These are phyloP conservation scores for Anastrepha obliqua DNA, from an alignment of 1,140 invertebrate genomes.

Conservation along the genomic window DNA sequence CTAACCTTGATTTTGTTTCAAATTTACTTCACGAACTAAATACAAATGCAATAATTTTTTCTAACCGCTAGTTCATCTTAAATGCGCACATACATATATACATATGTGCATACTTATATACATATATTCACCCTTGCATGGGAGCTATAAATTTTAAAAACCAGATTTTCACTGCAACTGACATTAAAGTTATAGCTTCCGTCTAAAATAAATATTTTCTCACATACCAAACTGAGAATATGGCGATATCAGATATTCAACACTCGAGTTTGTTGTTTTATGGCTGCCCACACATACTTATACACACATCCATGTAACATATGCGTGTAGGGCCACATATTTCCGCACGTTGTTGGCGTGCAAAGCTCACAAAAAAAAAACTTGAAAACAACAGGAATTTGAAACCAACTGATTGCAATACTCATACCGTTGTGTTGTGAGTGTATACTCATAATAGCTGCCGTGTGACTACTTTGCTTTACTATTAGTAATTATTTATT, in stretches of 20 bases:
- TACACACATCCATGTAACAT: not conserved
- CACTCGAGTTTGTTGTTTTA: not conserved
- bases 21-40: too few relatives aligned
- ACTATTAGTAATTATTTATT: constrained; percentile 26
- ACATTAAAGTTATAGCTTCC: constrained; percentile 27
- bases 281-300: too few relatives aligned
- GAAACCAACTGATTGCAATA: not conserved
- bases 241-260: not conserved
- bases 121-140: constrained; percentile 7
- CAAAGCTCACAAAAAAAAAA: not conserved
- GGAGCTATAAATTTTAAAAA: constrained; percentile 10
- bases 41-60: too few relatives aligned
- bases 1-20: too few relatives aligned
- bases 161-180: not conserved
- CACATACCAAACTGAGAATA: not conserved
- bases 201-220: constrained; percentile 8
- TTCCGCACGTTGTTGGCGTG: not conserved
- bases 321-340: not conserved
- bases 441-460: not conserved
- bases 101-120: not conserved
- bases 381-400: not conserved
- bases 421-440: not conserved
- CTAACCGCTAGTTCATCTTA: not conserved
- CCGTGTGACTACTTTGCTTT: constrained; percentile 15
- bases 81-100: not conserved